Base-by-base conservation (phyloP, 2,797 vertebrate species). In the Eremophila alpestris region DNA sequence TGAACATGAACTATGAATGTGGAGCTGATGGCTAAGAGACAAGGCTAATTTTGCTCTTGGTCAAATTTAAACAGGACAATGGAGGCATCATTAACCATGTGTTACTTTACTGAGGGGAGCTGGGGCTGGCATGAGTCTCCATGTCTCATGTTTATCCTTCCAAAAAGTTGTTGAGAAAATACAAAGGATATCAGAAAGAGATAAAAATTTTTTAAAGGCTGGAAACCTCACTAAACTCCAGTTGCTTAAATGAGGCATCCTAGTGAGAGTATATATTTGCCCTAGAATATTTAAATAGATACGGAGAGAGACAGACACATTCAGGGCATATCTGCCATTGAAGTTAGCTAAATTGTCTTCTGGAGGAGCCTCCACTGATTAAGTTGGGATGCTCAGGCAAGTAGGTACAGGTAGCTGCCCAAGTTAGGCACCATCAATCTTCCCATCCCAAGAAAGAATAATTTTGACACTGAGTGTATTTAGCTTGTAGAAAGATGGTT, bases 1-100 rank as follows among this genome's bases (percentile, higher is more conserved):
- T 43, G 76, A 89, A 73, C 71, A 83, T 67, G 94, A 95, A 93
- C 93, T 69, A 46, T 51, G 82, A 83, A 75, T 68, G 58, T 65
- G 48, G 69, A 93, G 55, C 36, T 92, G 77, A 92, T 67, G 65
- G 48, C 58, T 69, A 26, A 75, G 38, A 91, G 29, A 62, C 16
- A 34, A 76, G 74, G 38, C 16, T 81, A 56, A 45, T 87, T 87
- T 92, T 73, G 41, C 73, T 83, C 55, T 73, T 81, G 79, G 80
- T 73, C 56, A 89, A 58, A 79, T 49, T 54, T 76, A 46, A 92
- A 86, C 24, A 59, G 58, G n/a, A 49, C 5, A 19, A 56, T 36
- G 73, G 55, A 92, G 58, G 76, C 48, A 76, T 82, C 2, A 1
- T 34, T 69, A 75, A 46, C 45, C 22, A 7, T 11, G 6, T 69